These are phyloP conservation scores for Dorcus parallelipipedus DNA, from an alignment of 2,888 invertebrate genomes.

Conservation along the genomic window DNA sequence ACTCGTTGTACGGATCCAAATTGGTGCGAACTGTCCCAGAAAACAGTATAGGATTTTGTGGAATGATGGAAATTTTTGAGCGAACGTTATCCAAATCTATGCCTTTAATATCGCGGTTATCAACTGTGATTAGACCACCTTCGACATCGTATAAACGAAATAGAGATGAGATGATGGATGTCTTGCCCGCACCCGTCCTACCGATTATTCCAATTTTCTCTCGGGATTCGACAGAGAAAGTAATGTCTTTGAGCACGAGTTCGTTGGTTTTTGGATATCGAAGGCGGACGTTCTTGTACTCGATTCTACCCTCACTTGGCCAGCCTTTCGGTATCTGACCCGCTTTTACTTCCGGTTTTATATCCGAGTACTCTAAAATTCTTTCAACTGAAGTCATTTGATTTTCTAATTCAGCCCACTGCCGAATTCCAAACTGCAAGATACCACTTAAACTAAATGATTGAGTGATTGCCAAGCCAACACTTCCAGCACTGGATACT, in stretches of 20 bases:
- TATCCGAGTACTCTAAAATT: slow-evolving; percentile 47
- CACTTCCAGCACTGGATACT: slow-evolving; percentile 59
- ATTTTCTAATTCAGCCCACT: slow-evolving; percentile 81
- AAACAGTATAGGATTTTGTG: slow-evolving; percentile 82
- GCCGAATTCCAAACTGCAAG: slow-evolving; percentile 66
- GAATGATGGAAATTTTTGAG: slow-evolving; percentile 75
- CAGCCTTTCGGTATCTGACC: slow-evolving; percentile 55
- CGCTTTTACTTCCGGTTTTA: slow-evolving; percentile 48
- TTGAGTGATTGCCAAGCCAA: slow-evolving; percentile 78
- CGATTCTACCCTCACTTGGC: slow-evolving; percentile 67
- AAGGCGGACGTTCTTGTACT: slow-evolving; percentile 65
- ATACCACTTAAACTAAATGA: slow-evolving; percentile 68
- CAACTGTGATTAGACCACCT: slow-evolving; percentile 73
- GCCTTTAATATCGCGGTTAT: slow-evolving; percentile 65
- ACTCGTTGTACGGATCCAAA: slow-evolving; percentile 80
- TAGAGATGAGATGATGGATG: slow-evolving; percentile 69
- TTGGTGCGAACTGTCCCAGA: slow-evolving; percentile 83
- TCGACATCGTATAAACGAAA: slow-evolving; percentile 74
- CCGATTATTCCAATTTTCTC: slow-evolving; percentile 77
- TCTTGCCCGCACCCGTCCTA: slow-evolving; percentile 79
- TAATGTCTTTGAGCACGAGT: slow-evolving; percentile 68
- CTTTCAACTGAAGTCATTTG: slow-evolving; percentile 89
- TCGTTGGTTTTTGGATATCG: slow-evolving; percentile 69
- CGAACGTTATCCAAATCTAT: slow-evolving; percentile 74
- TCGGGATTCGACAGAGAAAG: slow-evolving; percentile 61